A percentile compares a stretch with the other conserved stretches of the same genome.
Conservation (phyloP, 2,797 vertebrate genomes). For the Spinibarbus caldwelli region DNA sequence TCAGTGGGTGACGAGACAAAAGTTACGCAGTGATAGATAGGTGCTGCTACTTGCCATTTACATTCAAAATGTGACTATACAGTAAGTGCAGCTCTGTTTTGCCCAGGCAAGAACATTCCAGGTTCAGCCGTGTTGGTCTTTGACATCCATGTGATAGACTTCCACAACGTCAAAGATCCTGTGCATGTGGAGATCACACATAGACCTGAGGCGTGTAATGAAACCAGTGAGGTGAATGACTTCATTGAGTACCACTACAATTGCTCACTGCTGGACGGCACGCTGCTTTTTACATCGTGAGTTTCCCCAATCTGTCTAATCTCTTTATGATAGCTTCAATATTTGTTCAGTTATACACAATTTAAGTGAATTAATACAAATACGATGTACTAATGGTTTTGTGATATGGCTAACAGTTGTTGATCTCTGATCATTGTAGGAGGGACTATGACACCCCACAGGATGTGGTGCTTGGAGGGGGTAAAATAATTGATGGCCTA, state of each 20-base stretch:
- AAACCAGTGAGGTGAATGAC: conserved; percentile 81
- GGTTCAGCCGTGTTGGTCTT: conserved; percentile 90
- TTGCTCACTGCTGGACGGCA: conserved; percentile 92
- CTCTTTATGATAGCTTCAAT: not conserved
- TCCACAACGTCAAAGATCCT: conserved; percentile 89
- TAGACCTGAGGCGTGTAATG: conserved; percentile 83
- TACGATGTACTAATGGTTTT: not conserved
- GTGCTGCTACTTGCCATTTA: not conserved
- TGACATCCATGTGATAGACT: conserved; percentile 90
- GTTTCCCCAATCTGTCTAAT: conserved; percentile 45
- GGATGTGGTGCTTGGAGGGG: conserved; percentile 84
- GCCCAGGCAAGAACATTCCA: conserved; percentile 87
- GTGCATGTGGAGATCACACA: conserved; percentile 79
- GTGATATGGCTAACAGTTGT: not conserved
- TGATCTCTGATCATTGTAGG: conserved; percentile 67
- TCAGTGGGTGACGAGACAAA: not conserved
- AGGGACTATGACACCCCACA: conserved; percentile 82
- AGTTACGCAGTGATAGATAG: not conserved
- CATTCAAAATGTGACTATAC: not conserved
- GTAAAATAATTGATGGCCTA: conserved; percentile 93
- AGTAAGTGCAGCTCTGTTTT: not conserved
- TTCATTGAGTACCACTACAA: conserved; percentile 94
- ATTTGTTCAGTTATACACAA: not conserved
- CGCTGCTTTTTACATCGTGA: conserved; percentile 88
- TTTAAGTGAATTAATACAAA: not conserved